phyloP scores from a whole-genome alignment of 2,888 invertebrate species.

The Spilosoma lubricipeda region DNA sequence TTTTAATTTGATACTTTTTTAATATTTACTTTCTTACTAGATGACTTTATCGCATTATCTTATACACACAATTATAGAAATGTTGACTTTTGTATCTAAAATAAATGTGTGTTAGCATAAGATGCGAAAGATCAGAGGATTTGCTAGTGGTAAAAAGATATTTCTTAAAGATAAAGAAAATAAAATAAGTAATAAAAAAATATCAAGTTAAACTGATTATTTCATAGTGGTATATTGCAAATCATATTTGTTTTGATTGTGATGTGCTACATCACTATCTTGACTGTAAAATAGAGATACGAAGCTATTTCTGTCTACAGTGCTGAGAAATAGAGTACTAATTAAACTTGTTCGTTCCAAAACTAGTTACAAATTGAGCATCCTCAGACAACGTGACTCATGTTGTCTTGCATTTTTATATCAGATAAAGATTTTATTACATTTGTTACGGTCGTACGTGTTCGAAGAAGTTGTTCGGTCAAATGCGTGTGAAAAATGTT shows the following conservation, averaged over 20 bases:
- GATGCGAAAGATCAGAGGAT: too few species aligned
- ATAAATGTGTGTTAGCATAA: too few species aligned
- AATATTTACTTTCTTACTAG: too few species aligned
- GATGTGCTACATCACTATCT: slow-evolving; percentile 24
- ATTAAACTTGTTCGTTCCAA: slow-evolving; percentile 33
- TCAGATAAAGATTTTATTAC: slow-evolving; percentile 20
- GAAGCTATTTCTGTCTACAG: slow-evolving; percentile 17
- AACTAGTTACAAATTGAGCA: slow-evolving; percentile 32
- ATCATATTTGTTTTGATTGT: neutral
- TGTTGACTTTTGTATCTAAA: too few species aligned
- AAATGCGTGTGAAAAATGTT: slow-evolving; percentile 42
- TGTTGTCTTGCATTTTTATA: slow-evolving; percentile 20
- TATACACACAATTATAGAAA: neutral
- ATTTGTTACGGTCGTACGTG: slow-evolving; percentile 29
- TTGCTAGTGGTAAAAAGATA: too few species aligned
- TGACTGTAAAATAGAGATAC: slow-evolving; percentile 29
- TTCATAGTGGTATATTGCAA: neutral
- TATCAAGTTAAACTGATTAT: neutral
- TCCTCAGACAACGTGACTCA: slow-evolving; percentile 19
- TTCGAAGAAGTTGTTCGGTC: slow-evolving; percentile 22
- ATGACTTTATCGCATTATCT: too few species aligned
- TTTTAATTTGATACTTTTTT: neutral
- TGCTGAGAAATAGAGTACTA: slow-evolving; percentile 26
- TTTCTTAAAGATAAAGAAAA: too few species aligned
- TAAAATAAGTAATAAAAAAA: neutral